Base-by-base conservation (phyloP, 2,888 invertebrate genomes). In the Ornithoptera alexandrae region DNA sequence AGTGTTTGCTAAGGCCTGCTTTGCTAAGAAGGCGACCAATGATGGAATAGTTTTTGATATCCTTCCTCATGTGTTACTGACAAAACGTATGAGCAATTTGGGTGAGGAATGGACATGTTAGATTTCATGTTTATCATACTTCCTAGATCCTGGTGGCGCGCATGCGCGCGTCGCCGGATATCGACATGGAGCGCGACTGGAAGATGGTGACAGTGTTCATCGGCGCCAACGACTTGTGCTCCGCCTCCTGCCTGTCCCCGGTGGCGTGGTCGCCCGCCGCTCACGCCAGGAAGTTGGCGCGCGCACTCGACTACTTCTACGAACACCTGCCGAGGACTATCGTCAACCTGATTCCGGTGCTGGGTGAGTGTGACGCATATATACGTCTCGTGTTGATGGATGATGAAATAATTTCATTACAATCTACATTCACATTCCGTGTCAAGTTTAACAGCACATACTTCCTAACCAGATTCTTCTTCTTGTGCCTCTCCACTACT, bases 151-250 rank as follows among this genome's bases (percentile, higher is more conserved):
- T 96, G 60, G 94, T 96, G 20, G 93, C 93, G 20, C 94, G 95
- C 68, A 95, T 96, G 84, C 93, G 92, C 72, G 90, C 88, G 5
- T 93, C 95, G 65, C 90, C 92, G 0, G 93, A 90, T 64, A 93
- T 96, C 69, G 92, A 96, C 80, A 86, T 95, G 53, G 81, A 88
- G 1, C 92, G 90, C 17, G 94, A 96, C 76, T 96, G 96, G 96
- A 96, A 96, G 93, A 95, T 96, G 93, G 87, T 96, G 64, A 96
- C 96, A 0, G 90, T 96, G 63, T 94, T 96, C 82, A 95, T 96
- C 74, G 96, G 96, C 0, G 96, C 96, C 71, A 96, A 96, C 81
- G 96, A 96, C 82, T 92, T 96, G 62, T 96, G 96, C 78, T 96
- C 96, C 0, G 95, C 95, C 0, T 95, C 96, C 71, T 96, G 96